These are phyloP conservation scores for Ochotona curzoniae DNA, from an alignment of 2,113 vertebrate genomes.

Conservation along the genomic window DNA sequence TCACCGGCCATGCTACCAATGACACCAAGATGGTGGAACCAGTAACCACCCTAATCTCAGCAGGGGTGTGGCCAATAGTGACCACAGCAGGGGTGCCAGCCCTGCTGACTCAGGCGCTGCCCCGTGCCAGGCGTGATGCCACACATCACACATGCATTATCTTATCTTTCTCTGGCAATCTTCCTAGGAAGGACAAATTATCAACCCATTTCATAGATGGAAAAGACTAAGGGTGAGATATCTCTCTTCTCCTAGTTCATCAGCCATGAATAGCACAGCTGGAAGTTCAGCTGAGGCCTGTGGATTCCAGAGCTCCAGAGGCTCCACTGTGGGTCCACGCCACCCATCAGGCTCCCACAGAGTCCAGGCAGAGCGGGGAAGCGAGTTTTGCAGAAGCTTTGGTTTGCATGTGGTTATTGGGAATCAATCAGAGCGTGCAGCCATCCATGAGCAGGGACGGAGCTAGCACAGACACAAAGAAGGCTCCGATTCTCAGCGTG, in stretches of 20 bases:
- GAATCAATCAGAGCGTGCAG: background rate
- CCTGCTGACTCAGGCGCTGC: background rate
- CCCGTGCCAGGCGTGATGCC: fast-evolving
- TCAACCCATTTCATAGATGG: background rate
- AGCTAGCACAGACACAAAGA: background rate
- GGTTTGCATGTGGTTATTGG: background rate
- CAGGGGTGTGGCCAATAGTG: background rate
- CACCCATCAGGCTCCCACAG: background rate
- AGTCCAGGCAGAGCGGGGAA: background rate
- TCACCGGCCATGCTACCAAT: fast-evolving
- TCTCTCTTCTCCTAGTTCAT: background rate
- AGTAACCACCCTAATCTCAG: background rate
- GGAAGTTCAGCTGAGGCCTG: background rate
- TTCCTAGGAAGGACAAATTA: too few species aligned
- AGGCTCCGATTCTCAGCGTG: background rate
- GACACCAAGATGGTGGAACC: fast-evolving
- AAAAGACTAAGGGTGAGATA: background rate
- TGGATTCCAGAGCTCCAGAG: background rate
- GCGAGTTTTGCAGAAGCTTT: background rate
- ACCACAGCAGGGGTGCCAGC: fast-evolving
- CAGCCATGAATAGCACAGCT: background rate
- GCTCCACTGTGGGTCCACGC: fast-evolving
- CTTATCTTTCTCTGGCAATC: background rate
- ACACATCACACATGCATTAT: background rate
- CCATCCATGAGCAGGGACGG: background rate